Evolutionary conservation across 1,140 invertebrate genomes (phyloP).

Genomic region (Camponotus pennsylvanicus): DNA sequence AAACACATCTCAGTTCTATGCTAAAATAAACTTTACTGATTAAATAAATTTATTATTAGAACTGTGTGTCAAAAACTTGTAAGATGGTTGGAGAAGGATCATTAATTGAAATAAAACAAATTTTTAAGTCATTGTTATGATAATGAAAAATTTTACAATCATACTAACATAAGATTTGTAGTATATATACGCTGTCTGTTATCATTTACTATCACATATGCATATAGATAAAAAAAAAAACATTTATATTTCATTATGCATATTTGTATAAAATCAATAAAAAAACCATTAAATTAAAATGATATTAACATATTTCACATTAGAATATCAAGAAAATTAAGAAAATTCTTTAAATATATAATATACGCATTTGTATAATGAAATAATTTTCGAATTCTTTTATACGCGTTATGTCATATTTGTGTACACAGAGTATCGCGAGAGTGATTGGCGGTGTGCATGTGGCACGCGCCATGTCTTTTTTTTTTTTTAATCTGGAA

Average conservation of each 20-base stretch:
- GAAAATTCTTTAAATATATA: too few species aligned
- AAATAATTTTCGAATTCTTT: too few species aligned
- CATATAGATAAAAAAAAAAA: too few species aligned
- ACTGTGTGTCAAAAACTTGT: neutral
- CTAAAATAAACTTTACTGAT: neutral
- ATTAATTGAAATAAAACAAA: neutral
- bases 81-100: neutral
- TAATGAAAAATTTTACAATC: neutral
- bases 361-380: too few species aligned
- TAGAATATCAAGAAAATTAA: too few species aligned
- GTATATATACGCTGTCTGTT: neutral
- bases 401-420: too few species aligned
- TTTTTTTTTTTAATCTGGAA: neutral
- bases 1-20: neutral
- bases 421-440: neutral
- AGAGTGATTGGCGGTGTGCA: neutral
- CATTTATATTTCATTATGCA: too few species aligned
- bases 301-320: too few species aligned
- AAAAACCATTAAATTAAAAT: too few species aligned
- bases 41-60: neutral
- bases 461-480: slow-evolving; percentile 33
- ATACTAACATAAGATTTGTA: neutral
- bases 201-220: neutral
- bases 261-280: too few species aligned
- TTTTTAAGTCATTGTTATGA: neutral